Evolutionary conservation across 2,113 vertebrate genomes (phyloP).

Genomic region (Microcebus jonahi): DNA sequence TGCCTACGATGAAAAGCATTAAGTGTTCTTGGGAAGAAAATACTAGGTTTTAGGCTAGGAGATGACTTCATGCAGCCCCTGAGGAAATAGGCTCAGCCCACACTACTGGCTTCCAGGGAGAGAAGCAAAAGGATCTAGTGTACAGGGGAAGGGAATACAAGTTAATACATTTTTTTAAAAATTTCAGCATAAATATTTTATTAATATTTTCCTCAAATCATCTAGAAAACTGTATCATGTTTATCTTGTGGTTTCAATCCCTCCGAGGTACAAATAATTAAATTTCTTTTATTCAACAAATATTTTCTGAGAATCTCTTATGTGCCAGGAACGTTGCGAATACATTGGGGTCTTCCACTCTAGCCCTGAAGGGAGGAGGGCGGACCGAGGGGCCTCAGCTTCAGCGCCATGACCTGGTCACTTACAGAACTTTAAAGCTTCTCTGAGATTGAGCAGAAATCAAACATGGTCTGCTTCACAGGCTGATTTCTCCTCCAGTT

Average conservation of each 20-base stretch:
- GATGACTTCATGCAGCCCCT: not conserved
- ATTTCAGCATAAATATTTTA: not conserved
- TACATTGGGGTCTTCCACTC: not conserved
- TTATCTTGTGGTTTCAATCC: not conserved
- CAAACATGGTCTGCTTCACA: not conserved
- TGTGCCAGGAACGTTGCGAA: too few relatives aligned
- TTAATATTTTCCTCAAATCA: not conserved
- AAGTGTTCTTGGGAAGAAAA: not conserved
- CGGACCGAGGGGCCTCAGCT: rapidly evolving
- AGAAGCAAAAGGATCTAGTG: not conserved
- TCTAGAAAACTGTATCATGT: not conserved
- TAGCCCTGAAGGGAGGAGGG: rapidly evolving
- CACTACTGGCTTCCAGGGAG: not conserved
- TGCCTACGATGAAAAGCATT: not conserved
- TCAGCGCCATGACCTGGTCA: not conserved
- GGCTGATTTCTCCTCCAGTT: not conserved
- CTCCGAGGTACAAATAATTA: not conserved
- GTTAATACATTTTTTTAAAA: not conserved
- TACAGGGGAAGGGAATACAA: not conserved
- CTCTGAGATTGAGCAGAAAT: not conserved
- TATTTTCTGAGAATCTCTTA: not conserved
- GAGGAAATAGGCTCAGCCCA: not conserved
- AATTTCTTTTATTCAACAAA: not conserved
- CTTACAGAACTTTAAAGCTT: not conserved
- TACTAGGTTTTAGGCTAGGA: not conserved